Percentiles rank a stretch among this genome's conserved stretches.
These are phyloP conservation scores for Drosophila phalerata DNA, from an alignment of 2,888 invertebrate genomes.

Conservation along the genomic window DNA sequence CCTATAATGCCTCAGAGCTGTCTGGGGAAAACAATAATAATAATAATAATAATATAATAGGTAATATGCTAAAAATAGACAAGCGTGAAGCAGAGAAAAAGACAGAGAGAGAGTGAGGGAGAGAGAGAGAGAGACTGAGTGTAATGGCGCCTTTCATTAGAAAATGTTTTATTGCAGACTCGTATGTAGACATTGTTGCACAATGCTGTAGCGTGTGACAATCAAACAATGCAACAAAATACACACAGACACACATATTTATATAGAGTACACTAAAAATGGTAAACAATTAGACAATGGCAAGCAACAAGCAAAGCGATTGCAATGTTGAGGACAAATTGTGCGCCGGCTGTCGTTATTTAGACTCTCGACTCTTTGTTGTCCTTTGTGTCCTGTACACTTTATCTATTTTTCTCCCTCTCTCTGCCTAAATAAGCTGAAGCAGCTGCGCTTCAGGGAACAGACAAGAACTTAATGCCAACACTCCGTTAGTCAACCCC, in stretches of 20 bases:
- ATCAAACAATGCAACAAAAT: conserved; percentile 65
- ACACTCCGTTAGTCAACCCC: conserved; percentile 6
- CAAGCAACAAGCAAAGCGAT: conserved; percentile 77
- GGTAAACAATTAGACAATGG: conserved; percentile 77
- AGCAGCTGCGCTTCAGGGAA: conserved; percentile 61
- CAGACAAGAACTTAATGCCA: conserved; percentile 20
- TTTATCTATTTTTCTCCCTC: background rate
- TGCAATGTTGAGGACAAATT: conserved; percentile 75
- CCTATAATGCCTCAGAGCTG: conserved; percentile 22
- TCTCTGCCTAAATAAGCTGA: conserved; percentile 66
- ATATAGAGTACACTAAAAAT: conserved; percentile 48
- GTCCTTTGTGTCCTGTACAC: conserved; percentile 37
- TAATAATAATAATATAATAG: conserved; percentile 49
- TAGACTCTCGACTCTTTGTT: conserved; percentile 22
- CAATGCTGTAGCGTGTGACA: conserved; percentile 58
- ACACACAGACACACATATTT: conserved; percentile 9
- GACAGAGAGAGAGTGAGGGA: conserved; percentile 4
- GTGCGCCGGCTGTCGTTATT: conserved; percentile 57
- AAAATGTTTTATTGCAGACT: conserved; percentile 69
- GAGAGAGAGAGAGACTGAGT: background rate
- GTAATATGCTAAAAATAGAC: conserved; percentile 72
- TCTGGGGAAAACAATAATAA: conserved; percentile 15
- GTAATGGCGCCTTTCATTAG: conserved; percentile 62
- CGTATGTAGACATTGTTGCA: conserved; percentile 28
- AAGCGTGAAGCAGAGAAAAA: conserved; percentile 21